A percentile compares a stretch with the other conserved stretches of the same genome.
Evolutionary conservation across 2,797 vertebrate genomes (phyloP).

Genomic region (Coccyzus lansbergi): DNA sequence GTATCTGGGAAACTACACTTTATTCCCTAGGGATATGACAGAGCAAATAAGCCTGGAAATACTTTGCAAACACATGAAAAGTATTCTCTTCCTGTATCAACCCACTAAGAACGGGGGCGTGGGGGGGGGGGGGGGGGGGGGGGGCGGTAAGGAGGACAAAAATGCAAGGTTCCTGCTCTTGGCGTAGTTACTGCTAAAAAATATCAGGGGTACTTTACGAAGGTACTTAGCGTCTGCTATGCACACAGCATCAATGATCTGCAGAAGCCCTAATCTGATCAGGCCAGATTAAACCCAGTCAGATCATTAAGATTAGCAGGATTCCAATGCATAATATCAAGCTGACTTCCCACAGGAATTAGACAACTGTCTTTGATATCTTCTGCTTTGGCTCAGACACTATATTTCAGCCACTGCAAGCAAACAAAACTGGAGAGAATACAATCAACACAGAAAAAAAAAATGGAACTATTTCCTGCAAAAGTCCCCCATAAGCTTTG

Average conservation of each 20-base stretch:
- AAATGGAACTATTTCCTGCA: fast-evolving
- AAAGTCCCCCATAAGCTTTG: neutral
- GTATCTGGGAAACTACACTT: neutral
- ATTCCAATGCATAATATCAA: neutral
- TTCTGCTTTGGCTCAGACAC: neutral
- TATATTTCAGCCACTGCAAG: neutral
- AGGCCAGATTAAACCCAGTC: neutral
- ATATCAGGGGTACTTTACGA: neutral
- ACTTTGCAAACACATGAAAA: neutral
- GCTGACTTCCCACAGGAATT: neutral
- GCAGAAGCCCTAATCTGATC: neutral
- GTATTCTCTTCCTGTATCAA: neutral
- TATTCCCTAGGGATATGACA: neutral
- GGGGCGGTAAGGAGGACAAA: neutral
- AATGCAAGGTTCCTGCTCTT: neutral
- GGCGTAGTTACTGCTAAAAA: neutral
- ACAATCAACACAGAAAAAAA: neutral
- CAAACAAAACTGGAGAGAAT: neutral
- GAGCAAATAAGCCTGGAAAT: neutral
- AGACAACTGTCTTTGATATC: neutral
- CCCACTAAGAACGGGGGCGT: neutral
- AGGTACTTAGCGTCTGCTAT: fast-evolving
- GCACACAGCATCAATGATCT: neutral
- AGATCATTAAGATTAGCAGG: slow-evolving; percentile 2
- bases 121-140: fast-evolving